Conservation (phyloP, 2,113 vertebrate species). For the Leptobrachium ailaonicum region DNA sequence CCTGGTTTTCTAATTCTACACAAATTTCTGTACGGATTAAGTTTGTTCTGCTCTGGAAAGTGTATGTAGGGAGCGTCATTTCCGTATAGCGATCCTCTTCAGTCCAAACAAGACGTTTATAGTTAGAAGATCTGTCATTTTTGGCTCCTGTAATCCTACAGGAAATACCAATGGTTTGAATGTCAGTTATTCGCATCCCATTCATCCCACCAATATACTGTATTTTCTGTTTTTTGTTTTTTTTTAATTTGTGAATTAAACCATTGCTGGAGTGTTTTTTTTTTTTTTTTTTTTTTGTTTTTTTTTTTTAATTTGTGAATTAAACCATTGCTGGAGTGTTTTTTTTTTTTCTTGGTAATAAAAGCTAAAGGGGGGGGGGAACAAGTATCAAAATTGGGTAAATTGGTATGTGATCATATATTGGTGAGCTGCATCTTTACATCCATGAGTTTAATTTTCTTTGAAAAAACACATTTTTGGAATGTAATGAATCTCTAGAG, state of each 20-base stretch:
- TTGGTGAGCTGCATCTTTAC: no score
- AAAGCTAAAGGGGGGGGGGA: no score
- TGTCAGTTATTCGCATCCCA: conserved; percentile 27
- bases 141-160: conserved; percentile 29
- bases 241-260: conserved; percentile 23
- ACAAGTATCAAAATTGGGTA: no score
- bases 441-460: no score
- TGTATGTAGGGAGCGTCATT: background rate
- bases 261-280: conserved; percentile 7
- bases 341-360: no score
- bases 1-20: no score
- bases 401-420: no score
- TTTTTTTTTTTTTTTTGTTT: background rate
- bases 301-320: conserved; percentile 21
- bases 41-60: no score
- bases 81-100: background rate
- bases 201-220: conserved; percentile 14
- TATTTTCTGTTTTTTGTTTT: background rate
- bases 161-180: conserved; percentile 39
- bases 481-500: no score
- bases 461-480: no score
- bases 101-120: conserved; percentile 18
- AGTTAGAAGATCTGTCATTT: conserved; percentile 31
- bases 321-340: background rate
- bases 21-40: no score